A percentile compares a stretch with the other conserved stretches of the same genome.
These are phyloP conservation scores for Ceyx cyanopectus DNA, from an alignment of 2,113 vertebrate genomes.

Conservation along the genomic window DNA sequence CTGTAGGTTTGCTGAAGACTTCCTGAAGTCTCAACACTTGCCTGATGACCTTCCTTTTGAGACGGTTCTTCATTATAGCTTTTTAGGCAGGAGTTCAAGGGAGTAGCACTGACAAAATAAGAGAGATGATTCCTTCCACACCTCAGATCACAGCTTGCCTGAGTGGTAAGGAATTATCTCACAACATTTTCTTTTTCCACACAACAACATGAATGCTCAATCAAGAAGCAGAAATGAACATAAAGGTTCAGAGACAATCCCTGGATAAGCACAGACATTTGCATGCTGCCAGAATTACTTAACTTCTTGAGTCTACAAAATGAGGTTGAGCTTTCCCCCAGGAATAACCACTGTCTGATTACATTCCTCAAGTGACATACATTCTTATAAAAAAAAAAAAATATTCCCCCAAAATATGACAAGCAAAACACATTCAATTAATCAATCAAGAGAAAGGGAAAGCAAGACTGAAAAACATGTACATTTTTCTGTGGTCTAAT, in stretches of 20 bases:
- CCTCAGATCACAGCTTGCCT: not conserved
- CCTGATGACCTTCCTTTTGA: slow-evolving; percentile 40
- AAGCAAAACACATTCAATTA: not conserved
- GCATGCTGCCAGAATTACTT: slow-evolving; percentile 13
- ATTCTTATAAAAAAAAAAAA: not conserved
- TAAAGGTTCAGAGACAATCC: slow-evolving; percentile 42
- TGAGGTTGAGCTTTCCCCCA: not conserved
- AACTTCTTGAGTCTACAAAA: slow-evolving; percentile 11
- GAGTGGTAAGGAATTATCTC: not conserved
- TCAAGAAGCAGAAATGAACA: slow-evolving; percentile 17
- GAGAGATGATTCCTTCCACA: slow-evolving; percentile 31
- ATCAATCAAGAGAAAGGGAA: not conserved
- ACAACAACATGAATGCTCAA: slow-evolving; percentile 46
- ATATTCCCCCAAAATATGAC: not conserved
- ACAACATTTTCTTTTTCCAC: slow-evolving; percentile 9
- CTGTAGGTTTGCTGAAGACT: not conserved
- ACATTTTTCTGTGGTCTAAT: not conserved
- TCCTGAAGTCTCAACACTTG: slow-evolving; percentile 27
- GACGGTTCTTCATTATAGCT: slow-evolving; percentile 20
- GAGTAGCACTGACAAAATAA: slow-evolving; percentile 19
- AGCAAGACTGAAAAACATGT: not conserved
- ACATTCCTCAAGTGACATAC: not conserved
- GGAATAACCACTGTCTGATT: not conserved
- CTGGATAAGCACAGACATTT: slow-evolving; percentile 36
- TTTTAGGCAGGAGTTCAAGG: slow-evolving; percentile 26